These are phyloP conservation scores for Mellilla xanthometata DNA, from an alignment of 2,888 invertebrate species.

Conservation along the genomic window DNA sequence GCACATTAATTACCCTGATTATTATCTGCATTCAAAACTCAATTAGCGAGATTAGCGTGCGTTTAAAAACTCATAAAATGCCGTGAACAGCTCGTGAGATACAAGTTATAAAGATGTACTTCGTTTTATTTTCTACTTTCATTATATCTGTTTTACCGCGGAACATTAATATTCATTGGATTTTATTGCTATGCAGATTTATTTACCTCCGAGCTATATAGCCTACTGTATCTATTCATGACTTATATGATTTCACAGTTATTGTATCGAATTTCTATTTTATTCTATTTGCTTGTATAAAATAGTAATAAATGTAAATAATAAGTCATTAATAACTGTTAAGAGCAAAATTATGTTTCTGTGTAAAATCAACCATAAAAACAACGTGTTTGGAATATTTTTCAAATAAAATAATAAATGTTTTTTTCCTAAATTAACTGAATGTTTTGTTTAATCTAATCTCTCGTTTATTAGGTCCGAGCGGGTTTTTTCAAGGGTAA, in stretches of 20 bases:
- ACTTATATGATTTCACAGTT: no score
- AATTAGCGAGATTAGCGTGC: constrained; percentile 19
- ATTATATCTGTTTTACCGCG: constrained; percentile 7
- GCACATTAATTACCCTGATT: constrained; percentile 12
- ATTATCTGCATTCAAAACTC: constrained; percentile 12
- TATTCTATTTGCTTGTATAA: no score
- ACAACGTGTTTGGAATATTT: background rate
- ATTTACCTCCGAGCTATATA: no score
- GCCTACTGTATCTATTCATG: no score
- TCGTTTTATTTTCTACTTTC: constrained; percentile 24
- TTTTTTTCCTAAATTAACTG: no score
- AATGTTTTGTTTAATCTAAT: no score
- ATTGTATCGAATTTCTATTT: no score
- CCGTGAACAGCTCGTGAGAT: constrained; percentile 11
- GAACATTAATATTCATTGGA: constrained; percentile 3
- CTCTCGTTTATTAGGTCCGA: no score
- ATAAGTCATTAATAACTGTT: no score
- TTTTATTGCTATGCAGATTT: constrained; percentile 2
- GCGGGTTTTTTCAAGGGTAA: no score
- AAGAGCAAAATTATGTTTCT: background rate
- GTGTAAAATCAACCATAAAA: background rate
- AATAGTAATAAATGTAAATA: no score
- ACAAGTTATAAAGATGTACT: constrained; percentile 9
- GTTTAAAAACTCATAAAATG: constrained; percentile 17
- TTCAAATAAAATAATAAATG: no score